A percentile compares a stretch with the other conserved stretches of the same genome.
phyloP scores from a whole-genome alignment of 2,113 vertebrate species.

The Pomatorhinus ruficollis region DNA sequence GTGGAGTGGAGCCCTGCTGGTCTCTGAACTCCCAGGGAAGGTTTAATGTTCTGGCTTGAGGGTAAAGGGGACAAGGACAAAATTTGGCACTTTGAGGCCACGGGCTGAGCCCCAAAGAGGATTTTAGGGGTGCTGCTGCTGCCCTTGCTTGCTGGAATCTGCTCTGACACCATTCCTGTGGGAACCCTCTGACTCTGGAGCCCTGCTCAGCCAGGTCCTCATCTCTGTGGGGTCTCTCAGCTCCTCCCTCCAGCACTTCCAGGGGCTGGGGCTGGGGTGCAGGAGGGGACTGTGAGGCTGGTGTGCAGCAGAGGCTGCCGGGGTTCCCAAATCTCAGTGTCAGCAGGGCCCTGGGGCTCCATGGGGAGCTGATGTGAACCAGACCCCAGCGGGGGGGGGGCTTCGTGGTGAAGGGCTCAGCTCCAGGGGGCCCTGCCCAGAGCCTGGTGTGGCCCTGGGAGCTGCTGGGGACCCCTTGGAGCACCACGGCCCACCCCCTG shows the following conservation, averaged over 20 bases:
- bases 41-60: neutral
- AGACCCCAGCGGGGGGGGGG: neutral
- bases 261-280: neutral
- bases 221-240: neutral
- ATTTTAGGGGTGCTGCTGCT: neutral
- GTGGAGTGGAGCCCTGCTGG: neutral
- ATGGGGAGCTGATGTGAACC: neutral
- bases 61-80: neutral
- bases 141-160: neutral
- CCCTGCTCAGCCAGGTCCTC: neutral
- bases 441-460: too few species aligned
- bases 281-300: too few species aligned
- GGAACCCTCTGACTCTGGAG: neutral
- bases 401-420: too few species aligned
- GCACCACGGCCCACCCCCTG: too few species aligned
- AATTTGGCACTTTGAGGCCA: neutral
- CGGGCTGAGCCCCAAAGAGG: neutral
- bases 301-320: too few species aligned
- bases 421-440: too few species aligned
- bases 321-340: neutral
- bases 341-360: neutral
- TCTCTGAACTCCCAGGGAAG: neutral
- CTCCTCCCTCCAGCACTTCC: neutral
- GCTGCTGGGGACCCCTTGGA: too few species aligned
- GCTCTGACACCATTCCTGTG: neutral